A percentile compares a stretch with the other conserved stretches of the same genome.
phyloP scores from a whole-genome alignment of 1,140 invertebrate genomes.

The Neodiprion lecontei region DNA sequence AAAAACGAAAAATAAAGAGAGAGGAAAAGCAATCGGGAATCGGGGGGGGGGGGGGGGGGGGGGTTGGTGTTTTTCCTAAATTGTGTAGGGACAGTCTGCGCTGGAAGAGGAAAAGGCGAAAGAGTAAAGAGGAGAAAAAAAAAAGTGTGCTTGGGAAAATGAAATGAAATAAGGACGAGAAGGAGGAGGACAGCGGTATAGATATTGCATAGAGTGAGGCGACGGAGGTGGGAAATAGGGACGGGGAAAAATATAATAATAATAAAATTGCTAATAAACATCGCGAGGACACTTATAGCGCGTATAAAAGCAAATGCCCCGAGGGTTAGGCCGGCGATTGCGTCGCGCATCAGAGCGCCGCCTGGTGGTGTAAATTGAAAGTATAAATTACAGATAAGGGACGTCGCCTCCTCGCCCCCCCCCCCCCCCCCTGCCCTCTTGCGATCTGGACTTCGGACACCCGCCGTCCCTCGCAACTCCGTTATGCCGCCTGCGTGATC shows the following conservation, averaged over 20 bases:
- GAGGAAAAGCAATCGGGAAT: not conserved
- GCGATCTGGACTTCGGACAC: not conserved
- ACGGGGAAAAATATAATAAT: not conserved
- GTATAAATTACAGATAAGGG: constrained; percentile 3
- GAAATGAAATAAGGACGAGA: not conserved
- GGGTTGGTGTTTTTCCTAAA: too few species aligned
- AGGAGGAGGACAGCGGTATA: constrained; percentile 2
- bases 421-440: not conserved
- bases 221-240: not conserved
- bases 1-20: not conserved
- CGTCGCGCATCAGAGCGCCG: not conserved
- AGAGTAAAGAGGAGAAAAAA: not conserved
- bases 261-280: constrained; percentile 8
- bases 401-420: not conserved
- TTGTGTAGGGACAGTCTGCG: too few species aligned
- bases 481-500: constrained; percentile 2
- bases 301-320: constrained; percentile 3
- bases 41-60: too few species aligned
- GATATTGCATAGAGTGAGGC: not conserved
- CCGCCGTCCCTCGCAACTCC: not conserved
- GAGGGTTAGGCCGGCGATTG: not conserved
- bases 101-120: not conserved
- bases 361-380: constrained; percentile 7
- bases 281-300: constrained; percentile 4
- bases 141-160: not conserved